phyloP scores from a whole-genome alignment of 2,113 vertebrate genomes.

The Crotalus tigris region DNA sequence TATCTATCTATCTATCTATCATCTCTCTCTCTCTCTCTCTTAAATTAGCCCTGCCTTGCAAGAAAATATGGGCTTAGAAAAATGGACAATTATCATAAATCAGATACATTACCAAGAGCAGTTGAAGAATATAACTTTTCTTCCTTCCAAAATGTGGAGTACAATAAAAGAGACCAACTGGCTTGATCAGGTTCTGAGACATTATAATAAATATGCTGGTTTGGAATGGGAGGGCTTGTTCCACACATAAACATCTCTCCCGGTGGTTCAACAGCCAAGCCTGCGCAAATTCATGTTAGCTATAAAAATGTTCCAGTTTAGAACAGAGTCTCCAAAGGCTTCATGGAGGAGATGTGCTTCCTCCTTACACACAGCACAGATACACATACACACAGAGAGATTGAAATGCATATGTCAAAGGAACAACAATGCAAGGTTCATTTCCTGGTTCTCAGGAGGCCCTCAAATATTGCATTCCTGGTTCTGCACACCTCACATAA shows the following conservation, averaged over 20 bases:
- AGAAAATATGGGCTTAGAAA: neutral
- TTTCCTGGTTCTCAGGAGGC: neutral
- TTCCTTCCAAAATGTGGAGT: neutral
- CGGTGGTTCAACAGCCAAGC: neutral
- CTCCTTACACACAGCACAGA: neutral
- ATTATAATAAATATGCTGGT: neutral
- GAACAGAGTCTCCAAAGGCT: neutral
- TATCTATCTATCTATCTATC: too few species aligned
- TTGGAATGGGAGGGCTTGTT: neutral
- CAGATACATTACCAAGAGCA: neutral
- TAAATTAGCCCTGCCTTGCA: neutral
- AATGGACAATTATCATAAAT: neutral
- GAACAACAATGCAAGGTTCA: neutral
- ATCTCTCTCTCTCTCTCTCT: neutral
- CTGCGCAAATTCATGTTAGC: neutral
- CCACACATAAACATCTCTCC: neutral
- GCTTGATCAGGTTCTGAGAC: neutral
- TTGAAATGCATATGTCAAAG: neutral
- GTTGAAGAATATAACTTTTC: neutral
- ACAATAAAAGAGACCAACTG: neutral
- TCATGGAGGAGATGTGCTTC: neutral
- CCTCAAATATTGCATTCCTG: neutral
- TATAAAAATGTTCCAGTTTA: neutral
- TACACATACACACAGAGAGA: neutral
- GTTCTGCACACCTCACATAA: neutral